Percentiles rank a stretch among this genome's conserved stretches.
These are phyloP conservation scores for Volucella inanis DNA, from an alignment of 2,888 invertebrate species.

Conservation along the genomic window DNA sequence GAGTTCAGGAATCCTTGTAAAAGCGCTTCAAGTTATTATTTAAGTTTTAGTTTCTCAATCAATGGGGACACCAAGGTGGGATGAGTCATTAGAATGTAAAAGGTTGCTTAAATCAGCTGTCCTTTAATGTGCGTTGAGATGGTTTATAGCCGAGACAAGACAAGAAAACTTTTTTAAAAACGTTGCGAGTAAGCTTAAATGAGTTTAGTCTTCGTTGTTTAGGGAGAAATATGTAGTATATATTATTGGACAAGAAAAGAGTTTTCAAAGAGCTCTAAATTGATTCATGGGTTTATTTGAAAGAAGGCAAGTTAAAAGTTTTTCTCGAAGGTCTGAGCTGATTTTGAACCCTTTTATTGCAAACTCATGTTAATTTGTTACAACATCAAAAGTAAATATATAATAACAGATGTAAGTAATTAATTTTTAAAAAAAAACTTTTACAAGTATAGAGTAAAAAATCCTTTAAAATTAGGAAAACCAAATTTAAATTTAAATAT, in stretches of 20 bases:
- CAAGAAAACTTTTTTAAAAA: slow-evolving; percentile 42
- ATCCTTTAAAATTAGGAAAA: too few species aligned
- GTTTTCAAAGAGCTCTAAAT: slow-evolving; percentile 18
- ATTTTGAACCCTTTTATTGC: too few species aligned
- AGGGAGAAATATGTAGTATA: neutral
- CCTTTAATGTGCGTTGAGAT: slow-evolving; percentile 13
- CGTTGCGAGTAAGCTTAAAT: slow-evolving; percentile 35
- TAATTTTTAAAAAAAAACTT: too few species aligned
- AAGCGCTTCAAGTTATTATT: slow-evolving; percentile 60
- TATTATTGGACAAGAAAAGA: slow-evolving; percentile 36
- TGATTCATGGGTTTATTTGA: slow-evolving; percentile 13
- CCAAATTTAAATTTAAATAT: too few species aligned
- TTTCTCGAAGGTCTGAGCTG: too few species aligned
- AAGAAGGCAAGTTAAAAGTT: too few species aligned
- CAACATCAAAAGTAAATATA: too few species aligned
- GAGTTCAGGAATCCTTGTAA: slow-evolving; percentile 8
- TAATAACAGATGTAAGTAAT: too few species aligned
- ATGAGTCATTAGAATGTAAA: slow-evolving; percentile 23
- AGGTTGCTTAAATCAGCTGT: neutral
- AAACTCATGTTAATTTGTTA: too few species aligned
- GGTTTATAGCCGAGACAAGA: slow-evolving; percentile 39
- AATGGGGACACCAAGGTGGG: slow-evolving; percentile 48
- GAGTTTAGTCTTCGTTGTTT: slow-evolving; percentile 26
- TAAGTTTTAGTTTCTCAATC: slow-evolving; percentile 71
- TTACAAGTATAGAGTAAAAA: too few species aligned